Evolutionary conservation across 2,888 invertebrate species (phyloP), one percentile per base, ranked within the genome.

Genomic region (Clitarchus hookeri): DNA sequence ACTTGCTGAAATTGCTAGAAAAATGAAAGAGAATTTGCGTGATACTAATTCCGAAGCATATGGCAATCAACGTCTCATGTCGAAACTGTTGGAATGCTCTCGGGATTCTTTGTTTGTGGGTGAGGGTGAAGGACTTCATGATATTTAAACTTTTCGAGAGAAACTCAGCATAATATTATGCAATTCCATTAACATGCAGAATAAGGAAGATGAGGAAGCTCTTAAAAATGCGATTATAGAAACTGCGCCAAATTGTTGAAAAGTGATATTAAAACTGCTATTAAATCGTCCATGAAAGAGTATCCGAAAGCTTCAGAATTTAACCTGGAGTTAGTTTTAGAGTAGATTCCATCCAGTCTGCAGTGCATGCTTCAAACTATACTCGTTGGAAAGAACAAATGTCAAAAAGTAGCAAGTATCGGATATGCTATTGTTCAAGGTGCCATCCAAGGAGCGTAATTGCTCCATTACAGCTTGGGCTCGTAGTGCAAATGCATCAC

Each of bases 191-290:
- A 79, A n/a, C 79, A 79, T 79, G 23, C 25, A 12, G 27, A 79
- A 79, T 79, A n/a, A 79, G 27, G 79, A n/a, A 26, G 25, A 23
- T 4, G 27, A 79, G 0, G 6, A 78, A 78, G 78, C 25, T 79
- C 79, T 19, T 79, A 79, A 79, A 79, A 79, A 79, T 4, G 79
- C 79, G 4, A 79, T 27, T 26, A 79, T 79, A n/a, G 79, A 79
- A 79, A 79, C 79, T n/a, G 25, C n/a, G 79, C 27, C 27, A 79
- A 79, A n/a, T 79, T 79, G 12, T 26, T 26, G 12, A n/a, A 79
- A 79, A 79, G 23, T 26, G 23, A 79, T 79, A n/a, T 79, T 2
- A 79, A 79, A 79, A 79, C 79, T 79, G 25, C 0, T 26, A n/a
- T n/a, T 79, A 79, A 12, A 79, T 79, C 0, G 13, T 79, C 79